Base-by-base conservation (phyloP, 1,140 invertebrate genomes). In the Trypoxylus dichotomus region DNA sequence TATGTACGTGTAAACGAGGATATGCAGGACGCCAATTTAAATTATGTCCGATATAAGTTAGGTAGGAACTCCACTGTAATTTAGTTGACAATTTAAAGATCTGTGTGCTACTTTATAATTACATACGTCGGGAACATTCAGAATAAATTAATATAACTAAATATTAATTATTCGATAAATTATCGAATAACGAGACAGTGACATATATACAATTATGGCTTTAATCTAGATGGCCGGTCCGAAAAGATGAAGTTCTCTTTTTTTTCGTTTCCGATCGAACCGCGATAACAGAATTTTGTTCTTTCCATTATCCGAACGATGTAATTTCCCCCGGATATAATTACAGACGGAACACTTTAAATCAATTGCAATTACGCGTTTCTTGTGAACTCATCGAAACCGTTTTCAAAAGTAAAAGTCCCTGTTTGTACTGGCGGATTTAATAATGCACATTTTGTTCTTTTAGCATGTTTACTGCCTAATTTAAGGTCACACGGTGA, bases 41-140 rank as follows among this genome's bases (percentile, higher is more conserved):
- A 74, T 74, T 74, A 74, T 74, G 27, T 41, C 10, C 19, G 29
- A 41, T 15, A 21, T 74, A 74, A 74, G 72, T 74, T 74, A 74
- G 11, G 21, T 29, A 42, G 68, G 41, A 29, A n/a, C n/a, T n/a
- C 29, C 37, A 27, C 72, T 74, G 72, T 74, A 74, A 74, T 74
- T 74, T 74, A 74, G 72, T 74, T 74, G 72, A 71, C 63, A 74
- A 74, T 74, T 74, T 74, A 74, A 74, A 74, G 72, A 71, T 74
- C 15, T 74, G 29, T 74, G 19, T 13, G 72, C 63, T 74, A 42
- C 72, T 74, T 74, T 71, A 32, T 74, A 74, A 74, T 74, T 74
- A 74, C 41, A 15, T 29, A 21, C 37, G 29, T 74, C 13, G 19
- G 41, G 13, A 74, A 74, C 29, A 21, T 74, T 74, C 63, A 71